phyloP scores from a whole-genome alignment of 2,797 vertebrate genomes.

The Eupleurogrammus muticus region DNA sequence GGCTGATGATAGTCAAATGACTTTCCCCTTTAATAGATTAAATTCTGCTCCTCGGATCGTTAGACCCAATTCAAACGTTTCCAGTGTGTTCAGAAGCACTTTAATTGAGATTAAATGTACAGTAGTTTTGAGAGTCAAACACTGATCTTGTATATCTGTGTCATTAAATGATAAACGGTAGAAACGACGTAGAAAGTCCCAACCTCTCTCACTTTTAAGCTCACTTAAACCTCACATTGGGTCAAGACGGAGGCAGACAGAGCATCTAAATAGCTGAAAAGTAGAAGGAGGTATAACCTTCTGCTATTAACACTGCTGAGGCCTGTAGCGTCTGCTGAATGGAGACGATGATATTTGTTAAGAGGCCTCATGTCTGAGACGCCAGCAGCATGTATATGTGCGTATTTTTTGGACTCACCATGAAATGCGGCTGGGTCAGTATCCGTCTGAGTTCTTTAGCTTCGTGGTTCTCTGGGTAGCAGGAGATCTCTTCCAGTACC shows the following conservation, averaged over 20 bases:
- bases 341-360: background rate
- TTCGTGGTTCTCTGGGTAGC: conserved; percentile 96
- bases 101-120: background rate
- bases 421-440: conserved; percentile 99
- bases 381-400: background rate
- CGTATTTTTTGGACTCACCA: conserved; percentile 85
- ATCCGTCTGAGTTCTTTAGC: conserved; percentile 97
- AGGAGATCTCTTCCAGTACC: conserved; percentile 99
- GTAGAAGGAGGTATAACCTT: too few species aligned
- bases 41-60: conserved; percentile 22
- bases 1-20: conserved; percentile 31
- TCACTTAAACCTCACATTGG: background rate
- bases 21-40: conserved; percentile 40
- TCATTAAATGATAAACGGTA: too few species aligned
- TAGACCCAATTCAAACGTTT: background rate
- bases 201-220: background rate
- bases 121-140: background rate
- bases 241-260: background rate
- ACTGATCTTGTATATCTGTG: background rate
- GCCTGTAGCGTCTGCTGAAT: background rate
- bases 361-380: conserved; percentile 4
- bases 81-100: background rate
- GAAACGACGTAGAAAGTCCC: background rate
- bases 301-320: background rate
- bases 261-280: background rate